Percentiles rank a stretch among this genome's conserved stretches.
Conservation (phyloP, 2,797 vertebrate genomes). For the Rhabdophis nuchalis region DNA sequence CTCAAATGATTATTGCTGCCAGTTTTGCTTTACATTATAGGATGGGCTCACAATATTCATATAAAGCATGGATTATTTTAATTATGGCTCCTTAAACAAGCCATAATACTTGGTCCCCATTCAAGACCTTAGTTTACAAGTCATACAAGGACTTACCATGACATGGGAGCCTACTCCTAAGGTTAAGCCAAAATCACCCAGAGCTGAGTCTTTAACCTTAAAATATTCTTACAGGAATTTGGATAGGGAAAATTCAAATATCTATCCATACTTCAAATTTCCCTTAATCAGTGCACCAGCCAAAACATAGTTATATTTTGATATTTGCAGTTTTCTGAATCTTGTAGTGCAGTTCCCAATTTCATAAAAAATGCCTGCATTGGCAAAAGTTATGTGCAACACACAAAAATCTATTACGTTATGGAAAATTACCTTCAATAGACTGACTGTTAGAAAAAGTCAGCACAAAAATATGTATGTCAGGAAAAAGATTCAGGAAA, state of each 20-base stretch:
- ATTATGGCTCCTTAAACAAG: not conserved
- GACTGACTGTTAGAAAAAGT: not conserved
- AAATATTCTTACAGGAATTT: not conserved
- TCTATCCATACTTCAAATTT: not conserved
- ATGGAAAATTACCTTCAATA: not conserved
- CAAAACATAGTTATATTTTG: not conserved
- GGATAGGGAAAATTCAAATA: not conserved
- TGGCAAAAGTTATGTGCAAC: not conserved
- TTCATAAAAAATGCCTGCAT: not conserved
- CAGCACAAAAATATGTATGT: not conserved
- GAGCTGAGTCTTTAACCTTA: not conserved
- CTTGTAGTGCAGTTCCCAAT: not conserved
- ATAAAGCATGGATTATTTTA: not conserved
- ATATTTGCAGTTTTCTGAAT: not conserved
- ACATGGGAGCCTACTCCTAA: not conserved
- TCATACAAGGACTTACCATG: not conserved
- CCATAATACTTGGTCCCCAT: not conserved
- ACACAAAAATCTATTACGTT: not conserved
- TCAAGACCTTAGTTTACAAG: not conserved
- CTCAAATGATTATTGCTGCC: not conserved
- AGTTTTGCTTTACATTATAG: not conserved
- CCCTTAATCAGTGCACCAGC: not conserved
- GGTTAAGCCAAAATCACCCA: not conserved
- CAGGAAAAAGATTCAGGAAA: not conserved
- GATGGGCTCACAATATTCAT: not conserved